These are phyloP conservation scores for Pteruthius melanotis DNA, from an alignment of 2,113 vertebrate genomes.

Conservation along the genomic window DNA sequence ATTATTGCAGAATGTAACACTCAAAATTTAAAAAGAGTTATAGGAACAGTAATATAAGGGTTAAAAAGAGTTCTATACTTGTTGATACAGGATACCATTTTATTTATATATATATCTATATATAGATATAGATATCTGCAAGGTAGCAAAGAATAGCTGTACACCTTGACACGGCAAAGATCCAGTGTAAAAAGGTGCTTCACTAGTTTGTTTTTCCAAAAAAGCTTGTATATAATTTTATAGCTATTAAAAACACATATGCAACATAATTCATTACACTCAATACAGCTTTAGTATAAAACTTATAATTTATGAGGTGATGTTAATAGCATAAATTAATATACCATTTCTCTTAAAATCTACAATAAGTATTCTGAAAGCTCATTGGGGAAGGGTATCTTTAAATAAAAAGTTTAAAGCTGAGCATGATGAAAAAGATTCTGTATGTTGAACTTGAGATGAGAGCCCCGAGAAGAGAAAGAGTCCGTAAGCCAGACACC, in stretches of 20 bases:
- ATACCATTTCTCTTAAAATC: constrained; percentile 86
- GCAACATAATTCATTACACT: constrained; percentile 86
- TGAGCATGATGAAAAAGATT: constrained; percentile 72
- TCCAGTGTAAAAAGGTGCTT: constrained; percentile 85
- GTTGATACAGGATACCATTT: constrained; percentile 75
- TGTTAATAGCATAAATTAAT: constrained; percentile 89
- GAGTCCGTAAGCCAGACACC: constrained; percentile 49
- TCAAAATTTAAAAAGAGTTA: constrained; percentile 65
- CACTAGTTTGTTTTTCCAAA: constrained; percentile 75
- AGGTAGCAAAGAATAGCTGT: constrained; percentile 83
- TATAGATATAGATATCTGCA: constrained; percentile 78
- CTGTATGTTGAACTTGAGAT: constrained; percentile 68
- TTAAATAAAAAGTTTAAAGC: constrained; percentile 86
- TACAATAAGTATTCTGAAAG: constrained; percentile 85
- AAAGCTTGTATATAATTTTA: constrained; percentile 83
- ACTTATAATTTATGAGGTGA: constrained; percentile 89
- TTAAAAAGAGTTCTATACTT: constrained; percentile 74
- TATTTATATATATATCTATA: constrained; percentile 65
- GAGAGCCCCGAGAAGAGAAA: constrained; percentile 71
- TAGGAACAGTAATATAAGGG: constrained; percentile 68
- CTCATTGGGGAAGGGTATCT: constrained; percentile 73
- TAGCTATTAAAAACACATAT: constrained; percentile 84
- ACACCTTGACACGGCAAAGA: constrained; percentile 82
- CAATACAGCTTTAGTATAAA: constrained; percentile 88
- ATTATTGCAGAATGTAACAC: constrained; percentile 73